Evolutionary conservation across 2,888 invertebrate genomes (phyloP).

Genomic region (Bimastos eiseni): DNA sequence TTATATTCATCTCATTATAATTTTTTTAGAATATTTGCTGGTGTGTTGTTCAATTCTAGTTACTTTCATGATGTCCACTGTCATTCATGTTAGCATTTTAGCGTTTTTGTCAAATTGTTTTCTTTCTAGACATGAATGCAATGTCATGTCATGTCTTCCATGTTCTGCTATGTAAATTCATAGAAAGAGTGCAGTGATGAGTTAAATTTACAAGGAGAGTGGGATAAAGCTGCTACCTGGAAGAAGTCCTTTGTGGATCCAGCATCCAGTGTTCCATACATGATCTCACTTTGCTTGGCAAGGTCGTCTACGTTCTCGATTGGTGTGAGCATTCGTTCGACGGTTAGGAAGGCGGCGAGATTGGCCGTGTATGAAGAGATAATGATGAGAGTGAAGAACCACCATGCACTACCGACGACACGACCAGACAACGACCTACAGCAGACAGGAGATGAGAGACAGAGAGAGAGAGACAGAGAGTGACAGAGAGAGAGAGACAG

Average conservation of each 20-base stretch:
- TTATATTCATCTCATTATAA: too few relatives aligned
- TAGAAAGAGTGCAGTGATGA: too few relatives aligned
- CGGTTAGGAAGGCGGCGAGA: constrained; percentile 88
- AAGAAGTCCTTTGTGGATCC: constrained; percentile 87
- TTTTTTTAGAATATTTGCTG: too few relatives aligned
- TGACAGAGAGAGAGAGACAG: not conserved
- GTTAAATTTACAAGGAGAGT: not conserved
- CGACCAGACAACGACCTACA: constrained; percentile 81
- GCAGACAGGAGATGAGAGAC: not conserved
- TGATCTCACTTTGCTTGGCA: constrained; percentile 71
- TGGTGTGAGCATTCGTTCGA: constrained; percentile 92
- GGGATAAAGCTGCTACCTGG: constrained; percentile 65
- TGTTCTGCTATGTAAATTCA: too few relatives aligned
- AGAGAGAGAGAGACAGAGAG: not conserved
- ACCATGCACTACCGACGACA: constrained; percentile 97
- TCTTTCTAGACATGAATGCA: too few relatives aligned
- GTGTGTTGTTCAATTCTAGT: too few relatives aligned
- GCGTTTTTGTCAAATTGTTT: too few relatives aligned
- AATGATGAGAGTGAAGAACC: constrained; percentile 97
- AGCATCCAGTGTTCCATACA: constrained; percentile 71
- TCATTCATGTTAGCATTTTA: too few relatives aligned
- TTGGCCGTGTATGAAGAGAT: constrained; percentile 98
- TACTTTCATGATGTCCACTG: too few relatives aligned
- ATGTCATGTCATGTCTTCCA: too few relatives aligned
- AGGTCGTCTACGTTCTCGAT: constrained; percentile 88